These are phyloP conservation scores for Drosophila villosipedis DNA, from an alignment of 2,888 invertebrate species.

Conservation along the genomic window DNA sequence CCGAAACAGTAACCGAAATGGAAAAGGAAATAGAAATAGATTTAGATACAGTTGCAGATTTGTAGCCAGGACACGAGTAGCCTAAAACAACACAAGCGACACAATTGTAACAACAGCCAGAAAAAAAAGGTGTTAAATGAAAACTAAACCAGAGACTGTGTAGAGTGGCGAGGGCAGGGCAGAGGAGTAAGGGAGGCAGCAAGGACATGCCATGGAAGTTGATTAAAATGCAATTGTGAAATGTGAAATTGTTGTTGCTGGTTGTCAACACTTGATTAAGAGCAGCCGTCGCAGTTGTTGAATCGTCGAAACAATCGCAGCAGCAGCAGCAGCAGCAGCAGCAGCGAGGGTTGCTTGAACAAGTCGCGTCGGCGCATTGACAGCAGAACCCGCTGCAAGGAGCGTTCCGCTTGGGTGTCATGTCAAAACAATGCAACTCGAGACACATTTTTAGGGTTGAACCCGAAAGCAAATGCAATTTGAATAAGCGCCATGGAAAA, in stretches of 20 bases:
- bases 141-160: slow-evolving; percentile 59
- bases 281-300: slow-evolving; percentile 59
- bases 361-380: slow-evolving; percentile 55
- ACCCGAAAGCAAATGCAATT: slow-evolving; percentile 45
- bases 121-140: slow-evolving; percentile 71
- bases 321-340: slow-evolving; percentile 40
- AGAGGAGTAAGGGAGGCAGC: neutral
- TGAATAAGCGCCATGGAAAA: slow-evolving; percentile 55
- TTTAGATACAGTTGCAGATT: slow-evolving; percentile 52
- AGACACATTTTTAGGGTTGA: slow-evolving; percentile 59
- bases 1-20: slow-evolving; percentile 18
- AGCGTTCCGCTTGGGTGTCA: slow-evolving; percentile 71
- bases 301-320: slow-evolving; percentile 29
- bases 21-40: slow-evolving; percentile 25
- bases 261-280: slow-evolving; percentile 81
- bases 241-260: slow-evolving; percentile 67
- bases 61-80: slow-evolving; percentile 24
- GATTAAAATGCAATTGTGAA: slow-evolving; percentile 78
- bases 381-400: slow-evolving; percentile 7
- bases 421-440: slow-evolving; percentile 77
- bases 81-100: slow-evolving; percentile 72
- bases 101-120: slow-evolving; percentile 56
- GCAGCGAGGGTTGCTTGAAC: slow-evolving; percentile 6
- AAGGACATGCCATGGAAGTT: slow-evolving; percentile 43
- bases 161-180: neutral